A percentile compares a stretch with the other conserved stretches of the same genome.
These are phyloP conservation scores for Hemicentrotus pulcherrimus DNA, from an alignment of 35 echinoderm and acorn worm species.

Conservation along the genomic window DNA sequence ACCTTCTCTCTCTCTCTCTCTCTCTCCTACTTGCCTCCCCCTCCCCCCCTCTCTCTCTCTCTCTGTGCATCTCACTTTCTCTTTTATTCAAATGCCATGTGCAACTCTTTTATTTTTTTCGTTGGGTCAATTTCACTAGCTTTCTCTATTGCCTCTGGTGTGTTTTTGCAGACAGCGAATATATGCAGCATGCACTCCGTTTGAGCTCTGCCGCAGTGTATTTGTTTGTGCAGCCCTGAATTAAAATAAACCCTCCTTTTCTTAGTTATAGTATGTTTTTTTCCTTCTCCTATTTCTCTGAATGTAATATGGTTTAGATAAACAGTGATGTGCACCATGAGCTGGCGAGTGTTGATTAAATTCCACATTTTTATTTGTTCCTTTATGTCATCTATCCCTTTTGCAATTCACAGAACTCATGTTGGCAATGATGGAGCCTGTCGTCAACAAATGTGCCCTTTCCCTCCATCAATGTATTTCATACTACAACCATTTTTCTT, in stretches of 20 bases:
- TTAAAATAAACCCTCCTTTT: slow-evolving; percentile 14
- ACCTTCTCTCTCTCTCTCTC: too few species aligned
- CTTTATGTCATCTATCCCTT: background rate
- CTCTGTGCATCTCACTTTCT: background rate
- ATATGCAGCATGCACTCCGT: slow-evolving; percentile 1
- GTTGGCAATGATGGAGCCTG: background rate
- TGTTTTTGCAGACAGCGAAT: slow-evolving; percentile 11
- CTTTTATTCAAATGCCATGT: background rate
- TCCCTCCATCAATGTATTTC: background rate
- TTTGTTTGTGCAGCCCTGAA: slow-evolving; percentile 4
- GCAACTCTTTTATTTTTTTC: slow-evolving; percentile 18
- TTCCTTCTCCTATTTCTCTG: background rate
- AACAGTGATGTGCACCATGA: background rate
- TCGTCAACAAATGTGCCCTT: background rate
- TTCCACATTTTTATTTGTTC: background rate
- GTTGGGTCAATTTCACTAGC: background rate
- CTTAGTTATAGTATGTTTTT: background rate
- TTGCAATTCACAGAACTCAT: background rate
- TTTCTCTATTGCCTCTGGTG: slow-evolving; percentile 16
- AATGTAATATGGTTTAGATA: slow-evolving; percentile 14
- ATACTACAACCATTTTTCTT: background rate
- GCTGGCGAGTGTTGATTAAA: background rate
- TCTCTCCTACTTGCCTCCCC: too few species aligned
- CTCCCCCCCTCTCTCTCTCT: background rate
- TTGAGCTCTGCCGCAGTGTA: slow-evolving; percentile 15